A percentile compares a stretch with the other conserved stretches of the same genome.
Evolutionary conservation across 2,797 vertebrate species (phyloP).

Genomic region (Somateria mollissima): DNA sequence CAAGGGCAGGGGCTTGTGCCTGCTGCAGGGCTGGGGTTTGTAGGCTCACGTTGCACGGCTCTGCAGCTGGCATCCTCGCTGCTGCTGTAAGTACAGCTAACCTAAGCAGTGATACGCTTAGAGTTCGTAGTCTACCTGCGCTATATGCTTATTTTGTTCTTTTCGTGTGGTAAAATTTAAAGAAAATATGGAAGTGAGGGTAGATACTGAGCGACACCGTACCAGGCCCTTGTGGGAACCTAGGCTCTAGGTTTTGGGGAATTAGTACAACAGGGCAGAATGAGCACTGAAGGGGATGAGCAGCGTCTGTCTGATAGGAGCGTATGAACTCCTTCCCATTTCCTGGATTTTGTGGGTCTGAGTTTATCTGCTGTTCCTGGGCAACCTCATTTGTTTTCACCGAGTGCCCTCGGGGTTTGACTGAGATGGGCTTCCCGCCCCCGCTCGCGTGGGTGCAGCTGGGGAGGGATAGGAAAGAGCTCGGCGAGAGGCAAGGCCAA

Average conservation of each 20-base stretch:
- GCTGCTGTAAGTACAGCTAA: neutral
- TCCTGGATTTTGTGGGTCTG: slow-evolving; percentile 30
- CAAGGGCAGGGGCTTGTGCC: neutral
- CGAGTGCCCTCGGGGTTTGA: slow-evolving; percentile 11
- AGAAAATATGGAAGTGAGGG: neutral
- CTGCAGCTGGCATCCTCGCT: neutral
- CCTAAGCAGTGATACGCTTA: fast-evolving
- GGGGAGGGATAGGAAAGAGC: neutral
- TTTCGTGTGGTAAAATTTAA: neutral
- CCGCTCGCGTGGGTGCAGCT: neutral
- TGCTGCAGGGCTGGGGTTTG: neutral
- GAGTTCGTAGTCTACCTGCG: neutral
- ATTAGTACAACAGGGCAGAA: neutral
- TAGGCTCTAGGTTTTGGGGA: neutral
- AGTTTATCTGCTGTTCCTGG: slow-evolving; percentile 38
- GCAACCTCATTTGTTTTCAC: slow-evolving; percentile 47
- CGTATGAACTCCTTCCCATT: neutral
- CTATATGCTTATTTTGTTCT: neutral
- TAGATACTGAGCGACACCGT: fast-evolving
- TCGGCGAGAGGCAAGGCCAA: neutral
- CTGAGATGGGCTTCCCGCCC: neutral
- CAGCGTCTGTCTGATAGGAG: neutral
- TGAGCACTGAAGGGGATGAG: neutral
- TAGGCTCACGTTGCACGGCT: neutral
- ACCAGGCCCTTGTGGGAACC: neutral